Evolutionary conservation across 2,888 invertebrate species (phyloP).

Genomic region (Drosophila stalkeri): DNA sequence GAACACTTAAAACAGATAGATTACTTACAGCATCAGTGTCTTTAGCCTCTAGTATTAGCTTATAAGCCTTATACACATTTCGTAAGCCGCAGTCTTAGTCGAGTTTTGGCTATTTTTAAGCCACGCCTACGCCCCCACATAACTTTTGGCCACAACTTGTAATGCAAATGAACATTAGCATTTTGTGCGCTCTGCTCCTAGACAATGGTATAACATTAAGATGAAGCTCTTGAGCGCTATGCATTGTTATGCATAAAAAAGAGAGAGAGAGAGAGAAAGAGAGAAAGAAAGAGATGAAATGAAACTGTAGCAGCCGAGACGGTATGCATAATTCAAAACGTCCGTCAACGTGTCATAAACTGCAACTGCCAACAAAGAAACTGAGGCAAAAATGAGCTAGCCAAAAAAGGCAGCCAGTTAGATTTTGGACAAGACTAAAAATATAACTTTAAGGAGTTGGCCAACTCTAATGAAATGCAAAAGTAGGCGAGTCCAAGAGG

Average conservation of each 20-base stretch:
- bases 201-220: constrained; percentile 68
- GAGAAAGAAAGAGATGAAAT: not conserved
- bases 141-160: constrained; percentile 48
- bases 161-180: constrained; percentile 74
- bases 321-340: constrained; percentile 75
- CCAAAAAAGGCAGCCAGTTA: constrained; percentile 41
- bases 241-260: constrained; percentile 66
- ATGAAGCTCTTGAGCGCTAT: constrained; percentile 28
- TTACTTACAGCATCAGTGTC: not conserved
- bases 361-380: constrained; percentile 46
- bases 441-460: constrained; percentile 22
- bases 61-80: not conserved
- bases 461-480: constrained; percentile 42
- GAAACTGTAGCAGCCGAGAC: constrained; percentile 41
- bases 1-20: not conserved
- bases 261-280: not conserved
- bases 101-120: constrained; percentile 33
- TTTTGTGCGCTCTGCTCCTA: constrained; percentile 48
- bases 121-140: constrained; percentile 41
- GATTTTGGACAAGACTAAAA: constrained; percentile 30
- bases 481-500: constrained; percentile 18
- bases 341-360: constrained; percentile 74
- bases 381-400: constrained; percentile 58
- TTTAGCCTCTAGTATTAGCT: not conserved
- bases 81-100: constrained; percentile 32